Conservation (phyloP, 1,140 invertebrate species). For the Drosophila hydei region DNA sequence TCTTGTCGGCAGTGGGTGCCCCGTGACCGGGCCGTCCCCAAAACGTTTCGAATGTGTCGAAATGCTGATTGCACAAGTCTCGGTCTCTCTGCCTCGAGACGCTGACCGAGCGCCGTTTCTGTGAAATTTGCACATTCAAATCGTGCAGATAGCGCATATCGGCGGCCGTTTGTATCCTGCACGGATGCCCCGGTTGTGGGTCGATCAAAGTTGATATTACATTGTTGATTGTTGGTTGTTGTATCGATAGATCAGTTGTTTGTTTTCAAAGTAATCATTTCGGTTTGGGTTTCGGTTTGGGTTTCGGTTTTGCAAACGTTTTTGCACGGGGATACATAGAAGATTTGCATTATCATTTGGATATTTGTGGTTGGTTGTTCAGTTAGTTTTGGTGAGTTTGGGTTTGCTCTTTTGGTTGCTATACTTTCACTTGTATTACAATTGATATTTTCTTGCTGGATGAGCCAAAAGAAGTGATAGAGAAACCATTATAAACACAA, state of each 20-base stretch:
- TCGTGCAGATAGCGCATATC: constrained; percentile 79
- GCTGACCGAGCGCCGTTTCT: constrained; percentile 76
- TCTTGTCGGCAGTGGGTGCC: constrained; percentile 84
- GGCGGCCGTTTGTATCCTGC: constrained; percentile 68
- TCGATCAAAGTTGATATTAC: neutral
- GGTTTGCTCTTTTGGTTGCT: constrained; percentile 77
- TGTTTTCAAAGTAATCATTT: constrained; percentile 21
- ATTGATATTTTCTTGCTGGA: constrained; percentile 81
- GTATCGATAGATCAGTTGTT: constrained; percentile 33
- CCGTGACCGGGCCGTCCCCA: constrained; percentile 89
- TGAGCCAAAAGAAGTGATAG: constrained; percentile 70
- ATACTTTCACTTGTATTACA: constrained; percentile 83
- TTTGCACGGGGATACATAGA: constrained; percentile 75
- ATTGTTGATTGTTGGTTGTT: constrained; percentile 25
- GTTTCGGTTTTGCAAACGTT: constrained; percentile 43
- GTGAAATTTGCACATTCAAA: constrained; percentile 82
- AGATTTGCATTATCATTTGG: constrained; percentile 77
- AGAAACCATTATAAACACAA: constrained; percentile 66
- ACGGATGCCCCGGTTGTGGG: constrained; percentile 5
- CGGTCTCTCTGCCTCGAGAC: constrained; percentile 85
- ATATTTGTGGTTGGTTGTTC: constrained; percentile 50
- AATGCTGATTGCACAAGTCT: constrained; percentile 86
- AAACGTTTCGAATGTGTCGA: constrained; percentile 87
- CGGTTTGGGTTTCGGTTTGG: constrained; percentile 32
- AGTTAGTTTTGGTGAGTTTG: constrained; percentile 59